These are phyloP conservation scores for Pseudanteris insignis DNA, from an alignment of 2,888 invertebrate genomes.

Conservation along the genomic window DNA sequence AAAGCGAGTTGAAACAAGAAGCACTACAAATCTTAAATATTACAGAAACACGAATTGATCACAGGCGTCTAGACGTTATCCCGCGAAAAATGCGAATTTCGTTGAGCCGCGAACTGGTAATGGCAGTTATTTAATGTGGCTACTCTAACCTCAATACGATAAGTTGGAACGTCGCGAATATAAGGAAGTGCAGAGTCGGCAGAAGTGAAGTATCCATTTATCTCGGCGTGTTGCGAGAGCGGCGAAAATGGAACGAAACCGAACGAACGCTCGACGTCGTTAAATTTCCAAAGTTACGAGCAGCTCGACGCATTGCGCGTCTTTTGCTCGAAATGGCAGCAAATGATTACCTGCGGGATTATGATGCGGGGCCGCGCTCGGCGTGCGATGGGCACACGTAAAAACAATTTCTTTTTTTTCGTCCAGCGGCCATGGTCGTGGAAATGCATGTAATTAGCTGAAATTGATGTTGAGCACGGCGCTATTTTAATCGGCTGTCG, in stretches of 20 bases:
- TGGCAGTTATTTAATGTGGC: background rate
- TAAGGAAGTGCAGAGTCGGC: constrained; percentile 17
- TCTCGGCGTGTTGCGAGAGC: constrained; percentile 8
- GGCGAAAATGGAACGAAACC: constrained; percentile 29
- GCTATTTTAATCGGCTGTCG: constrained; percentile 66
- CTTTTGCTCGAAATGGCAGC: constrained; percentile 49
- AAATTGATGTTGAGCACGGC: constrained; percentile 62
- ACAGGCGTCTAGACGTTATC: constrained; percentile 3
- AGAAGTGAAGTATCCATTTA: constrained; percentile 26
- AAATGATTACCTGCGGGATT: constrained; percentile 50
- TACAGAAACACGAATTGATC: too few species aligned
- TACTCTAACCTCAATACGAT: background rate
- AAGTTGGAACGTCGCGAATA: constrained; percentile 7
- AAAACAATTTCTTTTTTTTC: constrained; percentile 52
- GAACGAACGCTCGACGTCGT: constrained; percentile 22
- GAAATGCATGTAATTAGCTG: constrained; percentile 65
- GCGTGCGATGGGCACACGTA: constrained; percentile 37
- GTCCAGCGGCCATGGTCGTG: constrained; percentile 50
- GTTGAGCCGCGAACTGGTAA: background rate
- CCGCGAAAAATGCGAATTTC: constrained; percentile 1
- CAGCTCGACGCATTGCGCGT: constrained; percentile 48
- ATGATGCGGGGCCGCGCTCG: constrained; percentile 36
- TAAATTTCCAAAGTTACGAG: constrained; percentile 49
- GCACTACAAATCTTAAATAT: too few species aligned
- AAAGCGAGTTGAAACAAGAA: too few species aligned